Evolutionary conservation across 1,140 invertebrate species (phyloP), one percentile per base, ranked within the genome.

Genomic region (Antheraea pernyi): DNA sequence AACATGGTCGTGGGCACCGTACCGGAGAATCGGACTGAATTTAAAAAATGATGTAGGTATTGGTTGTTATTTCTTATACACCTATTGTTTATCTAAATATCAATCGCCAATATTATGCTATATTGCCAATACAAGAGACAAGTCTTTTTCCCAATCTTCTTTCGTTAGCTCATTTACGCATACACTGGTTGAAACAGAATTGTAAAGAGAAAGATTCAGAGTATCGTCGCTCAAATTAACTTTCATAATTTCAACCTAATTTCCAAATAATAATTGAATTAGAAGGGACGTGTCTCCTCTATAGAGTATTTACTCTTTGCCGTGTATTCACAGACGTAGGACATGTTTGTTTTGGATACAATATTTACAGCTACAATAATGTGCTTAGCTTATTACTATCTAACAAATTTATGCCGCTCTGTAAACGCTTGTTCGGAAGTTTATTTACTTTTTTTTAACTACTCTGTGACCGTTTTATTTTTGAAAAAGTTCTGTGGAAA

Each of bases 301-400:
- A 11, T 1, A 53, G 46, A 53, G 13, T 53, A 53, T 2, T 2
- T 53, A n/a, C 46, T 53, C 46, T 53, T 16, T 53, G 46, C 46
- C 13, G 6, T 16, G 46, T 53, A 53, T 53, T n/a, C 46, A 53
- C 46, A 53, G 4, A 53, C 46, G 46, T 6, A 53, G 11, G 46
- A 30, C 19, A 46, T 87, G 85, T 89, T 87, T 88, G 82, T 89
- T 86, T 86, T 83, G 83, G 75, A 82, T 84, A 82, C 77, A 71
- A 75, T 84, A 83, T 89, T 89, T 89, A 89, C 80, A 84, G 76
- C 46, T 77, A 77, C 82, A 89, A 89, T 89, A 85, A 89, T 79
- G 74, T 78, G 76, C 68, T 72, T 79, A 79, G 79, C 84, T 85
- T 87, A 87, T 89, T 86, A 87, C 83, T 80, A 79, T 70, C 64